Base-by-base conservation (phyloP, 1,140 invertebrate species). In the Argopecten irradians region DNA sequence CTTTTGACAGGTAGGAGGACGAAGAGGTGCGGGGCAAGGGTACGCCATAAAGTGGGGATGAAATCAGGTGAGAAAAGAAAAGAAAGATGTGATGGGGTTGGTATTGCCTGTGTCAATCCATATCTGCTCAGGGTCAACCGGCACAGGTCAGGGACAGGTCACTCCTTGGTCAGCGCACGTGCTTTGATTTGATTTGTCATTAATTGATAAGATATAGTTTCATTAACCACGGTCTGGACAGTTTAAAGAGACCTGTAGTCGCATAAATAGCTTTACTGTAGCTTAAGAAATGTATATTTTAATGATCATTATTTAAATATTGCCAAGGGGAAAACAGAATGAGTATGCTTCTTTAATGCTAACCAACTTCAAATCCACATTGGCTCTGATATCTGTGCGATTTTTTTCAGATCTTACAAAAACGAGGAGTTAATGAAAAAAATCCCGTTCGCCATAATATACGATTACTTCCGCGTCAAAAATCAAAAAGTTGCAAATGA, bases 401-500 rank as follows among this genome's bases (percentile, higher is more conserved):
- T 19, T 19, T 55, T 19, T 55, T 46, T 71, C 28, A 71, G 22
- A 71, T 3, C 22, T 28, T 5, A 71, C 55, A n/a, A 16, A 71
- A 71, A 28, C n/a, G n/a, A 28, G 28, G 28, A n/a, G 5, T 71
- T 71, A 28, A 71, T n/a, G 16, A 71, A 71, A 71, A n/a, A 71
- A 71, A 71, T 19, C 7, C 1, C 55, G 8, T n/a, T 71, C n/a
- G 5, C 14, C 55, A 28, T 71, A 28, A 71, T 71, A 71, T n/a
- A 71, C 3, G 28, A 71, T 71, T 71, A 71, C 22, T 71, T 71
- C 28, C 55, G 55, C 55, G 55, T 71, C 55, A 71, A n/a, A 71
- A 71, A 71, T 71, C 55, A 71, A 71, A 71, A 71, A 16, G n/a
- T 71, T 71, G 55, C n/a, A 71, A 71, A 71, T 71, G 55, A 71